Percentiles rank a stretch among this genome's conserved stretches.
Conservation (phyloP, 2,888 invertebrate species). For the Aspidiotus destructor region DNA sequence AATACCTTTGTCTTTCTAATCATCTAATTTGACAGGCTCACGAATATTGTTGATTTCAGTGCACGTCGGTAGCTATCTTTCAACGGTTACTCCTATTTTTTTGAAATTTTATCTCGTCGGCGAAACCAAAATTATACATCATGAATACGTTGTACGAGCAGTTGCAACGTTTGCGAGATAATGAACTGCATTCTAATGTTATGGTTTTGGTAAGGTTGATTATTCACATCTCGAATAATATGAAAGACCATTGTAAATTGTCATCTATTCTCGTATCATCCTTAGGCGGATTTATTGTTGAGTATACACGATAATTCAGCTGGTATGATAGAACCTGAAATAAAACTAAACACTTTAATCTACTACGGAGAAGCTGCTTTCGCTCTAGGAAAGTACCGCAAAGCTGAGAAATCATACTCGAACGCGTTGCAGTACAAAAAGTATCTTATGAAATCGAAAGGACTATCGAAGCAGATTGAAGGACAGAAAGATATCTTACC, state of each 20-base stretch:
- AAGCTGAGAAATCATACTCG: constrained; percentile 58
- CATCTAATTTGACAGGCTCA: no score
- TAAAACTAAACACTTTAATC: constrained; percentile 58
- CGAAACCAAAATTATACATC: constrained; percentile 37
- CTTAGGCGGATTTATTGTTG: constrained; percentile 55
- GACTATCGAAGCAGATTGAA: constrained; percentile 44
- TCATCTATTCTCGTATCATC: background rate
- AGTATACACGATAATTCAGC: constrained; percentile 57
- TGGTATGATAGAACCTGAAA: constrained; percentile 50
- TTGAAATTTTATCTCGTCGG: no score
- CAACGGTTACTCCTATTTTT: no score
- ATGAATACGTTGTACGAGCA: constrained; percentile 56
- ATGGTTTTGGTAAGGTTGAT: constrained; percentile 53
- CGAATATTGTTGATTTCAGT: no score
- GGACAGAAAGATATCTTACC: constrained; percentile 47
- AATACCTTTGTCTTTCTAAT: no score
- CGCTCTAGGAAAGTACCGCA: constrained; percentile 54
- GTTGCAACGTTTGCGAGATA: constrained; percentile 58
- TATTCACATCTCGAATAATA: background rate
- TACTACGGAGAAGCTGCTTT: constrained; percentile 63
- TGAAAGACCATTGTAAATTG: background rate
- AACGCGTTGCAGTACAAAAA: constrained; percentile 57
- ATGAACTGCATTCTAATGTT: constrained; percentile 61
- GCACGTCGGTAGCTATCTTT: no score
- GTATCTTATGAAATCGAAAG: constrained; percentile 50